Conservation (phyloP, 2,888 invertebrate genomes). For the Chrysopilus asiliformis region DNA sequence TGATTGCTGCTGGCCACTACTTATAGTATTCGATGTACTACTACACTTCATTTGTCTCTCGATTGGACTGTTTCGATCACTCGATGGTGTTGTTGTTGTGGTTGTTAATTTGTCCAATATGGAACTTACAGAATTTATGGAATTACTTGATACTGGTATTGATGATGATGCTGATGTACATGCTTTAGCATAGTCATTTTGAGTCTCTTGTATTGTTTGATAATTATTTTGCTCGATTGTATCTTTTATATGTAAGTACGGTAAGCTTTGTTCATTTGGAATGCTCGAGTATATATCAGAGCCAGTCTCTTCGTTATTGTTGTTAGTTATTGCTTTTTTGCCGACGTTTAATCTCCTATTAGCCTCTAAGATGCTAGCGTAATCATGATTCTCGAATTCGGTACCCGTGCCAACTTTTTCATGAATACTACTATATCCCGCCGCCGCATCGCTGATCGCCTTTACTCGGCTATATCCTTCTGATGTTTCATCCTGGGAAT, state of each 20-base stretch:
- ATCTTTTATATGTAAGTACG: conserved; percentile 3
- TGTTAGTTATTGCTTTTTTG: conserved; percentile 5
- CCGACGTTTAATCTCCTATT: conserved; percentile 15
- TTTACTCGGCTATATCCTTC: conserved; percentile 31
- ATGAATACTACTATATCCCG: conserved; percentile 14
- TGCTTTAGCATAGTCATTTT: conserved; percentile 35
- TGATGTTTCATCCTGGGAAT: conserved; percentile 18
- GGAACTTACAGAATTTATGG: conserved; percentile 21
- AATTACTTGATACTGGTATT: conserved; percentile 23
- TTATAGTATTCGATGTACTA: conserved; percentile 23
- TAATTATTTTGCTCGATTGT: conserved; percentile 12
- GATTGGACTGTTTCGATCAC: conserved; percentile 16
- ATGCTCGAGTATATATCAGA: conserved; percentile 21
- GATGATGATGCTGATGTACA: too few relatives aligned
- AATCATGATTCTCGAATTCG: conserved; percentile 19
- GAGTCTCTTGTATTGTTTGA: conserved; percentile 14
- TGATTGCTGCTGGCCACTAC: conserved; percentile 39
- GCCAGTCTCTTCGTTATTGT: conserved; percentile 17
- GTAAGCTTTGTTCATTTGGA: conserved; percentile 10
- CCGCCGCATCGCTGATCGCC: conserved; percentile 15
- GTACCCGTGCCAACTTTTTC: conserved; percentile 1
- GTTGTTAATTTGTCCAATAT: conserved; percentile 20
- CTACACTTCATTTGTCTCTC: conserved; percentile 16
- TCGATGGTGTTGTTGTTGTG: conserved; percentile 17
- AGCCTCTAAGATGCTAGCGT: conserved; percentile 34